These are phyloP conservation scores for Campaea margaritaria DNA, from an alignment of 2,888 invertebrate species.

Conservation along the genomic window DNA sequence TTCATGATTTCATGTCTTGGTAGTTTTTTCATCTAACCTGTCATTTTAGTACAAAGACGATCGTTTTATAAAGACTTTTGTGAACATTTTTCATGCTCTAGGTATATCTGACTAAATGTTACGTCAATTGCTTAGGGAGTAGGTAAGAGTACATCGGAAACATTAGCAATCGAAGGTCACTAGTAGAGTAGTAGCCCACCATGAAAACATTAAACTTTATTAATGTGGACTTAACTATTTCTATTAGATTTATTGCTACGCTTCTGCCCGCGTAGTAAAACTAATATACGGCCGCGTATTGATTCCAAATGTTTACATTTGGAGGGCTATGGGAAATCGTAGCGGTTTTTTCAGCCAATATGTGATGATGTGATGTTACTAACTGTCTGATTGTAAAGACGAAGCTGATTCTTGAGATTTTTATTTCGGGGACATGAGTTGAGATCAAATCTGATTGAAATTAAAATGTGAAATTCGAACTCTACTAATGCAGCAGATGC, in stretches of 20 bases:
- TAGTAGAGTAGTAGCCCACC: slow-evolving; percentile 26
- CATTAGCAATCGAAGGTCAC: slow-evolving; percentile 38
- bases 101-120: not conserved
- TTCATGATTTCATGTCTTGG: no score
- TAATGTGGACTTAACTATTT: slow-evolving; percentile 41
- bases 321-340: slow-evolving; percentile 30
- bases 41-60: no score
- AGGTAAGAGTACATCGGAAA: slow-evolving; percentile 5
- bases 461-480: no score
- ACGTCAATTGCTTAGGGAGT: no score
- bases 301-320: slow-evolving; percentile 47
- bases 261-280: slow-evolving; percentile 51
- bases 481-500: no score
- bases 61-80: no score
- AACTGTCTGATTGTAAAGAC: no score
- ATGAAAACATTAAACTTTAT: slow-evolving; percentile 40
- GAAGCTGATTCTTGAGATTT: no score
- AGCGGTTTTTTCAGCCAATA: slow-evolving; percentile 12
- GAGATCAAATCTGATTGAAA: no score
- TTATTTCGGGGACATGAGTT: no score
- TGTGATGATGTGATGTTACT: not conserved
- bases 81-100: not conserved
- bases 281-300: slow-evolving; percentile 46
- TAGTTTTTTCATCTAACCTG: no score
- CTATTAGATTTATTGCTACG: slow-evolving; percentile 43